Evolutionary conservation across 2,888 invertebrate genomes (phyloP).

Genomic region (Caenorhabditis afra): DNA sequence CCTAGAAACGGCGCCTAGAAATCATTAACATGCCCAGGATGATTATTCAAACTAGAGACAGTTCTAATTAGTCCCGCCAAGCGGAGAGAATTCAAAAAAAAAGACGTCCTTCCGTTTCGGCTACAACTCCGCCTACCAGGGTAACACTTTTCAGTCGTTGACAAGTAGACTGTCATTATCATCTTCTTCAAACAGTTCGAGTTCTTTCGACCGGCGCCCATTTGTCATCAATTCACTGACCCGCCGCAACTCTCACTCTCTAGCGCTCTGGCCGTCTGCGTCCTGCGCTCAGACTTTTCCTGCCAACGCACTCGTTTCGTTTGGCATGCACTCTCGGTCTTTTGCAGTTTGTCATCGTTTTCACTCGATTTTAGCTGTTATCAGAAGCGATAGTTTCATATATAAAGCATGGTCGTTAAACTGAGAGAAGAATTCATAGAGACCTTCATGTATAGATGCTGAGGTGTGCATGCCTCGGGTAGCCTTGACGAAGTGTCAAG

Average conservation of each 20-base stretch:
- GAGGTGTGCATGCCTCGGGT: too few relatives aligned
- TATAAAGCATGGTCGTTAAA: constrained; percentile 6
- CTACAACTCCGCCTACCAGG: constrained; percentile 10
- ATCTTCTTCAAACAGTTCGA: not conserved
- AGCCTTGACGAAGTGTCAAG: not conserved
- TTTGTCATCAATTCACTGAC: constrained; percentile 10
- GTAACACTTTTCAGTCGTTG: constrained; percentile 11
- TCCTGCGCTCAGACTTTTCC: not conserved
- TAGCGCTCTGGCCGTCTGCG: constrained; percentile 15
- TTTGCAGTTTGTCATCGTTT: constrained; percentile 33
- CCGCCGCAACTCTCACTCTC: constrained; percentile 1
- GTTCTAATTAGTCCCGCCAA: too few relatives aligned
- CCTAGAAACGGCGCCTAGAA: too few relatives aligned
- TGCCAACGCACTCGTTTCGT: too few relatives aligned
- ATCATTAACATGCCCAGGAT: too few relatives aligned
- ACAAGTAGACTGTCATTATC: not conserved
- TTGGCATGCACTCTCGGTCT: constrained; percentile 15
- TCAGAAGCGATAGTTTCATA: not conserved
- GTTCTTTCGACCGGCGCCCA: constrained; percentile 8
- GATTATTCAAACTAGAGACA: too few relatives aligned
- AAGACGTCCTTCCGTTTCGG: not conserved
- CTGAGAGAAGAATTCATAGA: not conserved
- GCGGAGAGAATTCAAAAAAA: too few relatives aligned
- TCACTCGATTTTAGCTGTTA: constrained; percentile 2
- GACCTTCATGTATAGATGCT: not conserved